These are phyloP conservation scores for Herpailurus yagouaroundi DNA, from an alignment of 2,113 vertebrate species.

Conservation along the genomic window DNA sequence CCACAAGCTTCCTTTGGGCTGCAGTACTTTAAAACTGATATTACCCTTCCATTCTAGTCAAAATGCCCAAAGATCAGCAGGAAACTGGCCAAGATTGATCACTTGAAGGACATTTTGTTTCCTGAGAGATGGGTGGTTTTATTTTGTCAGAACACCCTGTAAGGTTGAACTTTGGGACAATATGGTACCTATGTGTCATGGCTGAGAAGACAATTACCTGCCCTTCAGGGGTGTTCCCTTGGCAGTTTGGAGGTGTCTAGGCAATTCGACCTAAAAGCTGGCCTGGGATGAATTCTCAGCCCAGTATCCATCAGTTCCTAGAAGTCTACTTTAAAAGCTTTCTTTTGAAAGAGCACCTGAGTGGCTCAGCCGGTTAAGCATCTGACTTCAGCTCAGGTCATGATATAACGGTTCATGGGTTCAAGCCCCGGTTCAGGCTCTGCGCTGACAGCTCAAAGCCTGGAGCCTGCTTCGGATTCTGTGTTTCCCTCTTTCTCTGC, in stretches of 20 bases:
- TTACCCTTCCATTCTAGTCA: background rate
- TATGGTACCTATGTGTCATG: background rate
- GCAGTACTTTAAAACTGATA: background rate
- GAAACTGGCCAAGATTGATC: background rate
- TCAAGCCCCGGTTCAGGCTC: too few relatives aligned
- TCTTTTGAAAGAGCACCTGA: background rate
- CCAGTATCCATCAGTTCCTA: background rate
- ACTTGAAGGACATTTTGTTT: background rate
- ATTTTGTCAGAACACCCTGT: background rate
- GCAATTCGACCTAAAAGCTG: background rate
- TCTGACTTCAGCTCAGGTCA: too few relatives aligned
- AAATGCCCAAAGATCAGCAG: background rate
- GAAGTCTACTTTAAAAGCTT: background rate
- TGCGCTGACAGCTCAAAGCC: too few relatives aligned
- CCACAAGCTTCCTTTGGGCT: background rate
- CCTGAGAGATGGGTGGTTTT: background rate
- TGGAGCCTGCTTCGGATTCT: too few relatives aligned
- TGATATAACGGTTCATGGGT: too few relatives aligned
- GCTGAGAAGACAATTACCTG: background rate
- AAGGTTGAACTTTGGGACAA: background rate
- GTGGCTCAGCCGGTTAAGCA: too few relatives aligned
- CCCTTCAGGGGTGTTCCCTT: background rate
- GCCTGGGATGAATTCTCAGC: background rate
- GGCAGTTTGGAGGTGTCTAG: background rate
- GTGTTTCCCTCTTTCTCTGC: too few relatives aligned